Base-by-base conservation (phyloP, 2,113 vertebrate species). In the Anguilla rostrata region DNA sequence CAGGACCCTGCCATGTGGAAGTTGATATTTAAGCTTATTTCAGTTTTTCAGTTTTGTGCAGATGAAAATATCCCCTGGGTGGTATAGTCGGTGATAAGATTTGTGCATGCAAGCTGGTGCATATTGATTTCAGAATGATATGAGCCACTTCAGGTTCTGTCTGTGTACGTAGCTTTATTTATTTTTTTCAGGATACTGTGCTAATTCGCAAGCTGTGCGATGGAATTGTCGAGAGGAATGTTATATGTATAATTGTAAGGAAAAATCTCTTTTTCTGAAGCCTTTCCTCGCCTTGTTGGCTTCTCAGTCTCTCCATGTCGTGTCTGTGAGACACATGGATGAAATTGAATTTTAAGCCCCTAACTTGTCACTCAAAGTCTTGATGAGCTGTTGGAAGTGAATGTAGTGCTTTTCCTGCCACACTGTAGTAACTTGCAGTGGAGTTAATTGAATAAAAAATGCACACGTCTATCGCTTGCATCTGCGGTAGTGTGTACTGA, bases 261-360 rank as follows among this genome's bases (percentile, higher is more conserved):
- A 78, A 5, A 39, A 78, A 39, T 39, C 29, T 39, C 34, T 39
- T 39, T 78, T 39, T 15, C 29, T 78, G 29, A 75, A 39, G 39
- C 14, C 75, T 39, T 39, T 78, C 39, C 75, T 39, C 3, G 29
- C 34, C 39, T 78, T 34, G n/a, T 78, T 15, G 22, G 39, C 75
- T 39, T 78, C 39, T 34, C n/a, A 39, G 75, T 39, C 75, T 78
- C 75, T 39, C 75, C n/a, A 14, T n/a, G 14, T 78, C n/a, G n/a
- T 34, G n/a, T 78, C 75, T 78, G 29, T 78, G 75, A 78, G 39
- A 78, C 29, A 34, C 14, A 39, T 78, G 75, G 75, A 3, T 78
- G 39, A 34, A 78, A 78, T 78, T 78, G 75, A 78, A 78, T 78
- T 78, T 78, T 66, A 78, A 78, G 14, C n/a, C 75, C 75, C n/a